Evolutionary conservation across 2,113 vertebrate genomes (phyloP).

Genomic region (Misgurnus mizolepis): DNA sequence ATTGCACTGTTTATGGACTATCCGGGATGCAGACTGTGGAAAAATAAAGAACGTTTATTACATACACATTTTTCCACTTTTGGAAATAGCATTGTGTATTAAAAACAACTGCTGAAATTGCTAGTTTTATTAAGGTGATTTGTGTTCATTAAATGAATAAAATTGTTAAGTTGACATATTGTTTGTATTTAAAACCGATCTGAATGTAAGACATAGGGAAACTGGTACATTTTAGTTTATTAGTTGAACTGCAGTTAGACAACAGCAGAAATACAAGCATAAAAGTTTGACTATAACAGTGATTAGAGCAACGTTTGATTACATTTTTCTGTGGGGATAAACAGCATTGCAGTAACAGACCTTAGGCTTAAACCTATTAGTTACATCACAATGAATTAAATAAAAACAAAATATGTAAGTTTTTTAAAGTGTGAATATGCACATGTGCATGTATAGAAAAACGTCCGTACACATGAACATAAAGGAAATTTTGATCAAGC

Average conservation of each 20-base stretch:
- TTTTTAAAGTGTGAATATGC: conserved; percentile 72
- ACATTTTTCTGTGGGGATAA: conserved; percentile 80
- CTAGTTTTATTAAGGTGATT: not conserved
- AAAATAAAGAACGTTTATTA: not conserved
- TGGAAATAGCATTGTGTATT: too few relatives aligned
- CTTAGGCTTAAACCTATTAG: conserved; percentile 85
- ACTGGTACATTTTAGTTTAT: conserved; percentile 81
- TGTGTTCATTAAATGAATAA: not conserved
- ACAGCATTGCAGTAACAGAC: conserved; percentile 94
- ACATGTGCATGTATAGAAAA: conserved; percentile 36
- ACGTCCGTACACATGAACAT: conserved; percentile 38
- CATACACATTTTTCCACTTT: not conserved
- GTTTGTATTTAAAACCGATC: not conserved
- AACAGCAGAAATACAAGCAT: conserved; percentile 93
- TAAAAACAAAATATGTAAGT: conserved; percentile 74
- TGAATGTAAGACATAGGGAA: conserved; percentile 18
- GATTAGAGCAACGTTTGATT: conserved; percentile 86
- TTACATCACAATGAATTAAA: conserved; percentile 88
- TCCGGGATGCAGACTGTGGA: not conserved
- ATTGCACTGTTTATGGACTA: not conserved
- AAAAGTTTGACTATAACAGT: conserved; percentile 93
- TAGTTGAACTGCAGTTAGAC: conserved; percentile 87
- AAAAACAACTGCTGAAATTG: not conserved
- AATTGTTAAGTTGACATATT: not conserved
- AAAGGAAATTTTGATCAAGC: conserved; percentile 6